Percentiles rank a stretch among this genome's conserved stretches.
Evolutionary conservation across 2,113 vertebrate genomes (phyloP).

Genomic region (Anguilla rostrata): DNA sequence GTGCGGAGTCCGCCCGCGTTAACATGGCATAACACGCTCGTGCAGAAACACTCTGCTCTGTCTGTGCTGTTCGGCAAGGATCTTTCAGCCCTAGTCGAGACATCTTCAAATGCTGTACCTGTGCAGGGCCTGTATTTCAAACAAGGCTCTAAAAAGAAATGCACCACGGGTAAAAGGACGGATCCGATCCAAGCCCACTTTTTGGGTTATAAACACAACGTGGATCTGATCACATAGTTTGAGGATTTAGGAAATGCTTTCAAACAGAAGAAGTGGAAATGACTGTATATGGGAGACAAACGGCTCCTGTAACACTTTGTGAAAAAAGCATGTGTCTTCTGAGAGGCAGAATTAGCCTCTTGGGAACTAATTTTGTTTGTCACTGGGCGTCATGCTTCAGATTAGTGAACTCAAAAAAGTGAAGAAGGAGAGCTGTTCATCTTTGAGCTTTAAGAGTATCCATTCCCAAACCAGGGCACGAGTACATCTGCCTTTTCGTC

Average conservation of each 20-base stretch:
- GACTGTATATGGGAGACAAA: not conserved
- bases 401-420: not conserved
- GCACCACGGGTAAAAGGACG: not conserved
- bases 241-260: not conserved
- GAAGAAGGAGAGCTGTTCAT: not conserved
- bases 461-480: not conserved
- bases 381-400: not conserved
- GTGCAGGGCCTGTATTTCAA: not conserved
- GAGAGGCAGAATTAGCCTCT: not conserved
- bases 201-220: not conserved
- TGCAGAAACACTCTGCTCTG: not conserved
- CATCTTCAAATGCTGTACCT: not conserved
- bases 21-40: not conserved
- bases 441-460: not conserved
- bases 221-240: not conserved
- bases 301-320: not conserved
- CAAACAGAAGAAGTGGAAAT: not conserved
- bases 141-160: not conserved
- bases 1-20: not conserved
- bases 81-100: not conserved
- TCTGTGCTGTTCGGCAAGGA: not conserved
- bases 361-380: not conserved
- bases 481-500: not conserved
- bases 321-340: not conserved
- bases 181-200: not conserved